Base-by-base conservation (phyloP, 2,888 invertebrate species). In the Linyphia triangularis region DNA sequence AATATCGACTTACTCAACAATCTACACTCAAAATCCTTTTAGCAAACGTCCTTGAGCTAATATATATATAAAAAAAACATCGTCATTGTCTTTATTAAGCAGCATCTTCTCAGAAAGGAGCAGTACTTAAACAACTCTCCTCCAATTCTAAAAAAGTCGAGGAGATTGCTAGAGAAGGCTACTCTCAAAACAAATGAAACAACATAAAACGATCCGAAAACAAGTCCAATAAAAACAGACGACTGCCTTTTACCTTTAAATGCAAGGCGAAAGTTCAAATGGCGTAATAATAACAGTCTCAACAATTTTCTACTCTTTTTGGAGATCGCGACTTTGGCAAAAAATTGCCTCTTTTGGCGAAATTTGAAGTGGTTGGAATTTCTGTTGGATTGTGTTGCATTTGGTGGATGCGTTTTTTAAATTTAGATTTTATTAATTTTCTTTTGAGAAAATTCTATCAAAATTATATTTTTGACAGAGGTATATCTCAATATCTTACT, bases 231-330 rank as follows among this genome's bases (percentile, higher is more conserved):
- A 81, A 81, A 70, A 81, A 63, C 61, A 63, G 51, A 10, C 28
- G 59, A 7, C 24, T 24, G 24, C 51, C 70, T 81, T 81, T 69
- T 81, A 69, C 69, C 63, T 43, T 37, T 81, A 81, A 81, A 81
- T 57, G 81, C 16, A 37, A 69, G 81, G 81, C 69, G 59, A 81
- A 81, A 81, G 81, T 81, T 79, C 81, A 81, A 81, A 81, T 16
- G 30, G 30, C 70, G 81, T 81, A 69, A 81, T 81, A 81, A 81
- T 81, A 81, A 81, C 81, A 70, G 59, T 43, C 24, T 43, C 63
- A 63, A 63, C 24, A 63, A 63, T 63, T 63, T n/a, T 51, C n/a
- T 13, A 51, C 51, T 51, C n/a, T 51, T 51, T n/a, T 51, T 51
- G 16, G 16, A 51, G 51, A 51, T 13, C n/a, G 5, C 33, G 51